A percentile compares a stretch with the other conserved stretches of the same genome.
Conservation (phyloP, 2,888 invertebrate genomes). For the Embidobia sp. region DNA sequence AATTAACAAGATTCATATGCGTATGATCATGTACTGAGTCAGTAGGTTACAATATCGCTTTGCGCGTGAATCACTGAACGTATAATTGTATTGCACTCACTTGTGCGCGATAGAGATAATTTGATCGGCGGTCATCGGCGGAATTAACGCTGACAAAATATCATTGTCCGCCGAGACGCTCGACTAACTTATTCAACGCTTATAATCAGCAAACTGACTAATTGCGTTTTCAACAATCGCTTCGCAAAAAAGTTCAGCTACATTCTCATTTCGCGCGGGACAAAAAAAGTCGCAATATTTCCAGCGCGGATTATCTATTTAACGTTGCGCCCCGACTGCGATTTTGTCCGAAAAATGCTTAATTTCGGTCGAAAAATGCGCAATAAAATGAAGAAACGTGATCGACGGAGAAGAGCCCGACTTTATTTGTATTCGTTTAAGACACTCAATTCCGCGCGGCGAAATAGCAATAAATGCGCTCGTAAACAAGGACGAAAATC, state of each 20-base stretch:
- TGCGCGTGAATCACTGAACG: constrained; percentile 21
- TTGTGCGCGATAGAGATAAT: constrained; percentile 2
- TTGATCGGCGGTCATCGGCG: not conserved
- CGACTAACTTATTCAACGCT: not conserved
- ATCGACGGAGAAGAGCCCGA: not conserved
- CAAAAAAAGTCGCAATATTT: too few relatives aligned
- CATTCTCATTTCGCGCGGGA: too few relatives aligned
- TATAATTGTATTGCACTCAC: not conserved
- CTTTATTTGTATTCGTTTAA: not conserved
- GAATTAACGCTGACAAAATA: not conserved
- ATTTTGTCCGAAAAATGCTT: too few relatives aligned
- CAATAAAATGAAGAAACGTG: not conserved
- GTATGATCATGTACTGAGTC: constrained; percentile 42
- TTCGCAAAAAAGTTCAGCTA: not conserved
- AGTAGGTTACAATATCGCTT: constrained; percentile 41
- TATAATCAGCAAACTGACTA: not conserved
- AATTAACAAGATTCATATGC: constrained; percentile 57
- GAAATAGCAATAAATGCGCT: not conserved
- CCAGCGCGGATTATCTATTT: too few relatives aligned
- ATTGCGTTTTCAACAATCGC: not conserved
- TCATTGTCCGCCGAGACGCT: not conserved
- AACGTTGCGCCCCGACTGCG: too few relatives aligned
- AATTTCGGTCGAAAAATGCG: too few relatives aligned
- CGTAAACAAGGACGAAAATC: too few relatives aligned
- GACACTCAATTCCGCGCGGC: not conserved